phyloP scores from a whole-genome alignment of 1,140 invertebrate genomes.

The Bombus confusus region DNA sequence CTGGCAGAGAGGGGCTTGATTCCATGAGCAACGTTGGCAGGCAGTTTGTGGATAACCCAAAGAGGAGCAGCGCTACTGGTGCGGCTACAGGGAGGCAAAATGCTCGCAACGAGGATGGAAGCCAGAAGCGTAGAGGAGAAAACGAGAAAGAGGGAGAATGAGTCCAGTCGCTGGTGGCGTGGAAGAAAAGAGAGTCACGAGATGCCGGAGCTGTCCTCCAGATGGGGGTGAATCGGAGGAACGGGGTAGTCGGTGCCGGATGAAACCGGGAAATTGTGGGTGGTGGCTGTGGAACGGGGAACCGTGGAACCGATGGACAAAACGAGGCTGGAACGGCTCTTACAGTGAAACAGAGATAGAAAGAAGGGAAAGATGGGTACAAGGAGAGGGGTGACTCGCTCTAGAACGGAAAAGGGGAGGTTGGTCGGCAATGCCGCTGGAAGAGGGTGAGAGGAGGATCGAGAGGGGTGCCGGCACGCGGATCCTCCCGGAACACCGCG shows the following conservation, averaged over 20 bases:
- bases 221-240: conserved; percentile 47
- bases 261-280: conserved; percentile 24
- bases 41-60: conserved; percentile 58
- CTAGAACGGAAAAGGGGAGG: conserved; percentile 50
- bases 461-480: conserved; percentile 69
- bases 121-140: conserved; percentile 26
- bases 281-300: conserved; percentile 5
- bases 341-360: conserved; percentile 6
- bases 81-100: conserved; percentile 14
- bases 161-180: conserved; percentile 69
- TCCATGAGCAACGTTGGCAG: conserved; percentile 50
- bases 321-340: conserved; percentile 39
- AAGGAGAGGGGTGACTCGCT: conserved; percentile 19
- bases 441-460: conserved; percentile 55
- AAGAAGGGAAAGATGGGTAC: conserved; percentile 18
- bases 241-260: conserved; percentile 51
- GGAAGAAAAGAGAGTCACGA: conserved; percentile 79
- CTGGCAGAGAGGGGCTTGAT: conserved; percentile 24
- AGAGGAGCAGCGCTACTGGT: conserved; percentile 29
- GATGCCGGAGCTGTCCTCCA: conserved; percentile 56
- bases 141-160: conserved; percentile 50
- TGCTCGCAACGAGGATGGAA: background rate
- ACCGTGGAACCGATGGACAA: conserved; percentile 57
- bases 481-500: conserved; percentile 70
- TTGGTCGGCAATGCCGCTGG: conserved; percentile 58